Percentiles rank a stretch among this genome's conserved stretches.
phyloP scores from a whole-genome alignment of 2,113 vertebrate species.

The Dipodomys spectabilis region DNA sequence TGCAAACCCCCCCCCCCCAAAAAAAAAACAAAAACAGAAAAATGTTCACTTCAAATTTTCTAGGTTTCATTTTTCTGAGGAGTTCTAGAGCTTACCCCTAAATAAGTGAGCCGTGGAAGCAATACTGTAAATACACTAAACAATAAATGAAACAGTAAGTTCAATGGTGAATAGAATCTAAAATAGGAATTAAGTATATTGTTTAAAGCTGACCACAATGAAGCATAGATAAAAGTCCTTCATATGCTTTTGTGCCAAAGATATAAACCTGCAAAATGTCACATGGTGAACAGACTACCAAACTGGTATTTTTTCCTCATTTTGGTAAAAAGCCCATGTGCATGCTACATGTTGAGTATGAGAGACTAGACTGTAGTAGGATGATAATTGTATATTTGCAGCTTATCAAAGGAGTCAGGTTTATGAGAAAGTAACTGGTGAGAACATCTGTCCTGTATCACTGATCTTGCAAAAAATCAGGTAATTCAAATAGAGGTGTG shows the following conservation, averaged over 20 bases:
- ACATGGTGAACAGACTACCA: not conserved
- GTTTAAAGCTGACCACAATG: not conserved
- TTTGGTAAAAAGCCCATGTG: not conserved
- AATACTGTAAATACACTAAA: slow-evolving; percentile 46
- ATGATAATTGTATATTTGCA: slow-evolving; percentile 52
- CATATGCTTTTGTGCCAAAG: not conserved
- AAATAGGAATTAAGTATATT: slow-evolving; percentile 8
- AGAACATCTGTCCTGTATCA: slow-evolving; percentile 92
- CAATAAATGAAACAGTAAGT: slow-evolving; percentile 21
- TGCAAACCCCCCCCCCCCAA: not conserved
- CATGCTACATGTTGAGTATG: not conserved
- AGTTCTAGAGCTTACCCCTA: slow-evolving; percentile 6
- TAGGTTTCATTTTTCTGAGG: slow-evolving; percentile 2
- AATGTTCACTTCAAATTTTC: slow-evolving; percentile 27
- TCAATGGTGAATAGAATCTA: slow-evolving; percentile 34
- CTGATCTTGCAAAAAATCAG: slow-evolving; percentile 89
- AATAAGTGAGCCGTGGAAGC: not conserved
- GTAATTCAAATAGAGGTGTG: slow-evolving; percentile 92
- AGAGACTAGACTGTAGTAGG: not conserved
- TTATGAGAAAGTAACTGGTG: slow-evolving; percentile 87
- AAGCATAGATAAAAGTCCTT: not conserved
- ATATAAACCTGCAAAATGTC: not conserved
- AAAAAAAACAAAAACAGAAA: not conserved
- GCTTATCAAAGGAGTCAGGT: slow-evolving; percentile 81
- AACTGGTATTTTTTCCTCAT: not conserved